Conservation (phyloP, 2,113 vertebrate genomes). For the Sorex fumeus region DNA sequence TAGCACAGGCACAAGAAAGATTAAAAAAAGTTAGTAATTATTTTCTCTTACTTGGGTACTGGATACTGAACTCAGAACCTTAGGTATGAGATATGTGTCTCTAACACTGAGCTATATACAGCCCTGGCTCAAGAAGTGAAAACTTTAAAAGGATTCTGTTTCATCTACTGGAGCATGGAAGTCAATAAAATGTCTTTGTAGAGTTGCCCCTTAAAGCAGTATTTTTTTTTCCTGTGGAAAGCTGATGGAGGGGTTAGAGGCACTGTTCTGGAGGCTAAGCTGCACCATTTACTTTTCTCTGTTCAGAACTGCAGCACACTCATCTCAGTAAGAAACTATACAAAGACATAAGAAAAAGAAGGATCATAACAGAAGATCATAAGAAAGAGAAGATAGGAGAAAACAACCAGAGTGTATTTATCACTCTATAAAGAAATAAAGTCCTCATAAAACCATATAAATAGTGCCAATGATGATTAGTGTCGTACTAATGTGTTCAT, state of each 20-base stretch:
- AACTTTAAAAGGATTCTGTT: conserved; percentile 19
- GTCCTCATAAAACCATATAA: not conserved
- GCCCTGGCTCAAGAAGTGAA: not conserved
- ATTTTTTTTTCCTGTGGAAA: conserved; percentile 8
- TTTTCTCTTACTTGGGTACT: too few relatives aligned
- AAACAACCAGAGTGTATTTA: not conserved
- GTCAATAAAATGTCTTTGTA: conserved; percentile 29
- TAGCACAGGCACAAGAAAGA: not conserved
- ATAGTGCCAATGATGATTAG: not conserved
- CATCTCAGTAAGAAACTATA: not conserved
- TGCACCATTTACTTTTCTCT: not conserved
- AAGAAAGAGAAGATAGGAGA: not conserved
- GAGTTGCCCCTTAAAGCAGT: not conserved
- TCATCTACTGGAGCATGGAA: not conserved
- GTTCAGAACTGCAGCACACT: not conserved
- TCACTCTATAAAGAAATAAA: not conserved
- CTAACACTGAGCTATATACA: too few relatives aligned
- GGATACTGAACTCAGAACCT: too few relatives aligned
- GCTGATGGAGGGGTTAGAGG: not conserved
- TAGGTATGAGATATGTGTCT: too few relatives aligned
- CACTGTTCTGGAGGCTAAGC: not conserved
- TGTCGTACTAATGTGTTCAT: not conserved
- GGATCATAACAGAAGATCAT: not conserved
- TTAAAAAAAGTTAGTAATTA: conserved; percentile 19
- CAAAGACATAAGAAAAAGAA: not conserved